phyloP scores from a whole-genome alignment of 1,140 invertebrate species.

The Scaptodrosophila lebanonensis region DNA sequence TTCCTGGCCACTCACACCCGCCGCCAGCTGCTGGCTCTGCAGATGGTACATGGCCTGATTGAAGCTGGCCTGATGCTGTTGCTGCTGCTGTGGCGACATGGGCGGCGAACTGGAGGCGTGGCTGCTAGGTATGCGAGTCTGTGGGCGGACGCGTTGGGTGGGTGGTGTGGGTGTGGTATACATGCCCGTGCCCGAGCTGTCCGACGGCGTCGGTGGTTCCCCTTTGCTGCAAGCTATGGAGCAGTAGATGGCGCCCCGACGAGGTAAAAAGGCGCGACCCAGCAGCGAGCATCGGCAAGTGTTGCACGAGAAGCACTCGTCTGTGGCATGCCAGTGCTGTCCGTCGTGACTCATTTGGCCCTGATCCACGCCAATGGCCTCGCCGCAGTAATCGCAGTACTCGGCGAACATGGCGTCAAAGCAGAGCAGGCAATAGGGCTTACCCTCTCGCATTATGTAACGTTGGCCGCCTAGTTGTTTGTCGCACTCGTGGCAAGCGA shows the following conservation, averaged over 20 bases:
- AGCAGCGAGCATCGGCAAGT: slow-evolving; percentile 93
- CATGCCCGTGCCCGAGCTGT: slow-evolving; percentile 83
- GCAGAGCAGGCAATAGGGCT: slow-evolving; percentile 95
- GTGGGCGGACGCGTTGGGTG: slow-evolving; percentile 78
- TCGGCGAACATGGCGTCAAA: slow-evolving; percentile 97
- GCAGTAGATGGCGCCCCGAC: slow-evolving; percentile 96
- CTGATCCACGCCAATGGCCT: slow-evolving; percentile 96
- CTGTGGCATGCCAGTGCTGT: slow-evolving; percentile 98
- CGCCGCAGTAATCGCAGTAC: slow-evolving; percentile 97
- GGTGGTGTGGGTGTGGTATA: slow-evolving; percentile 76
- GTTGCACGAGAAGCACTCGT: slow-evolving; percentile 96
- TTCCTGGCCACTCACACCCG: slow-evolving; percentile 21
- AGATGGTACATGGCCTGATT: slow-evolving; percentile 76
- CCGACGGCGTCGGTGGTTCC: slow-evolving; percentile 88
- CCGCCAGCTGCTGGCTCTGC: slow-evolving; percentile 69
- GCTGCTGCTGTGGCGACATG: slow-evolving; percentile 73
- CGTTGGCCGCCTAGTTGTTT: slow-evolving; percentile 95
- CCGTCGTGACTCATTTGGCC: slow-evolving; percentile 98
- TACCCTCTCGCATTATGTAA: slow-evolving; percentile 97
- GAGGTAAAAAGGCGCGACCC: slow-evolving; percentile 95
- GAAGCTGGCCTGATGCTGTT: slow-evolving; percentile 72
- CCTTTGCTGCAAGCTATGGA: slow-evolving; percentile 94
- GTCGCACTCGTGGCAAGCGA: slow-evolving; percentile 97
- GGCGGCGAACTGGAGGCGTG: slow-evolving; percentile 73
- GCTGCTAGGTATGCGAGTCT: slow-evolving; percentile 65